Evolutionary conservation across 1,140 invertebrate genomes (phyloP).

Genomic region (Teleopsis dalmanni): DNA sequence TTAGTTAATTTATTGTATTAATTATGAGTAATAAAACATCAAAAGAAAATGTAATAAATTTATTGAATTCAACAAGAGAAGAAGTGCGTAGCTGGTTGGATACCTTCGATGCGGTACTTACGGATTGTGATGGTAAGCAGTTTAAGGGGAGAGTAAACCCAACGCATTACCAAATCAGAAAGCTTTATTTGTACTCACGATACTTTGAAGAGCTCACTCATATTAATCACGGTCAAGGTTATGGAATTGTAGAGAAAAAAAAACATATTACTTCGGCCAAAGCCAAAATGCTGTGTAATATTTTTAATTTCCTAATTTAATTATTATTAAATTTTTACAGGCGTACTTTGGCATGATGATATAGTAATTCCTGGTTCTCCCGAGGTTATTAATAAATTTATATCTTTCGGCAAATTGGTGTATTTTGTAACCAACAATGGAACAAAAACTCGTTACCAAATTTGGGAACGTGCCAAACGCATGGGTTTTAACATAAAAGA

Average conservation of each 20-base stretch:
- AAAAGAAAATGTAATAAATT: slow-evolving; percentile 34
- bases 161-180: neutral
- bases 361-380: slow-evolving; percentile 61
- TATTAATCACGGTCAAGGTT: too few relatives aligned
- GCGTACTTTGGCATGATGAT: slow-evolving; percentile 75
- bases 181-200: neutral
- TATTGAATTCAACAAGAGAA: slow-evolving; percentile 40
- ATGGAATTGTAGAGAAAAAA: too few relatives aligned
- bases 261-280: too few relatives aligned
- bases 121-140: slow-evolving; percentile 82
- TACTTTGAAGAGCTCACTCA: too few relatives aligned
- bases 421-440: slow-evolving; percentile 94
- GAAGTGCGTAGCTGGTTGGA: slow-evolving; percentile 58
- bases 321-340: slow-evolving; percentile 42
- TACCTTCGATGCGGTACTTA: slow-evolving; percentile 69
- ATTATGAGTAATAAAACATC: slow-evolving; percentile 16
- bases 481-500: slow-evolving; percentile 63
- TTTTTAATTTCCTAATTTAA: neutral
- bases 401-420: slow-evolving; percentile 69
- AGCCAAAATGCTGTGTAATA: neutral
- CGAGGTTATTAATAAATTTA: slow-evolving; percentile 64
- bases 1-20: too few relatives aligned
- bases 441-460: slow-evolving; percentile 74
- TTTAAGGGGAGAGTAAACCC: slow-evolving; percentile 35
- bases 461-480: slow-evolving; percentile 66